Base-by-base conservation (phyloP, 2,888 invertebrate genomes). In the Drosophila histrio region DNA sequence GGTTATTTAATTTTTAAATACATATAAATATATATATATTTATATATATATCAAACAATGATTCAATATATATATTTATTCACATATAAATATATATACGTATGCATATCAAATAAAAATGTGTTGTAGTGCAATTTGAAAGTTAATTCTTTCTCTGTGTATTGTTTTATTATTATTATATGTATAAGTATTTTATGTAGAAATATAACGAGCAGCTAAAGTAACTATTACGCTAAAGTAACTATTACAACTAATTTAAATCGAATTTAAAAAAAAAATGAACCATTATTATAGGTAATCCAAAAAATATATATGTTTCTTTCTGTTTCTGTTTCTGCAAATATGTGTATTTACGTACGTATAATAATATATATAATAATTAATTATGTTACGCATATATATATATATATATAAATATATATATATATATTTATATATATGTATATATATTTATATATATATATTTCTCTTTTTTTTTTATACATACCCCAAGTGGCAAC, bases 171-270 rank as follows among this genome's bases (percentile, higher is more conserved):
- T 49, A 46, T 60, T n/a, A 39, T 53, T 57, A 24, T 22, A 69
- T 38, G 41, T 71, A 49, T 68, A 79, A 34, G 79, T 62, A 50
- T 74, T 57, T 26, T 36, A 70, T 41, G 44, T 73, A 52, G 74
- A 77, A 38, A 83, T 64, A 50, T 77, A 76, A 74, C 74, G 76
- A 81, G 61, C 66, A 73, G 72, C 67, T 84, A 78, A 72, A 77
- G 56, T 75, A 66, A 76, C 76, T 76, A 79, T 82, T 85, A 81
- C 50, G 71, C 81, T 81, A 81, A 68, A 74, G 62, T 81, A 85
- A 68, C 75, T 75, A 66, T 85, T 81, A 81, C 38, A 77, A 81
- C 60, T 79, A 74, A 67, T 52, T 74, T 71, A 64, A 56, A 71
- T 73, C 66, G 61, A 74, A 59, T 71, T 43, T 39, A 72, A 73